Evolutionary conservation across 2,113 vertebrate species (phyloP), one percentile per base, ranked within the genome.

Genomic region (Psittacula cyanocephala): DNA sequence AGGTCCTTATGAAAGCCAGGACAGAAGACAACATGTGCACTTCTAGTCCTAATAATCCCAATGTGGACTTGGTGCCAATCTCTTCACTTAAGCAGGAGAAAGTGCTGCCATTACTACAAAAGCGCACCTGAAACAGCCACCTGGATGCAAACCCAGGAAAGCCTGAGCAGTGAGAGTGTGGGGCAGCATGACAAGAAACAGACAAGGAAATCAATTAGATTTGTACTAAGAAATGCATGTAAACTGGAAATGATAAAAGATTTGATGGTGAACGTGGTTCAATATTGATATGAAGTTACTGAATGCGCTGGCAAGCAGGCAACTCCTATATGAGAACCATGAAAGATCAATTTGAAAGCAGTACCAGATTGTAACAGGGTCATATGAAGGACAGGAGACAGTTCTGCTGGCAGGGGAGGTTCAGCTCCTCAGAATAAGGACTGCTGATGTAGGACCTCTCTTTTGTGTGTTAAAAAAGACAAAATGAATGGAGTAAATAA

Each of bases 1-100:
- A 31, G 31, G 47, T 64, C 19, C 57, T 69, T 71, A 29, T 0
- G 0, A 70, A 88, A 46, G 50, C 0, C 1, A 63, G 24, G 47
- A 7, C 50, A 87, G 50, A 81, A 70, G 17, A 74, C 43, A 95
- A 46, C 55, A 60, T 1, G 13, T 8, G 31, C 7, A 25, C 24
- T 52, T 94, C 39, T 63, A 72, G 4, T 79, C 46, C 37, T 6
- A 70, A 8, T 17, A 72, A 57, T 47, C 59, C 52, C 6, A 37
- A 31, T 0, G 4, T 20, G 25, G 25, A 67, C 13, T 47, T 53
- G 25, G 28, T 80, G 44, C 31, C 44, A 76, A 6, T 20, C 15
- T 15, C 23, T 44, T 83, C 37, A 49, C 13, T 63, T 24, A 47
- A 52, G n/a, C 62, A 70, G 43, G 13, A 81, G 35, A 33, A 76